Evolutionary conservation across 2,888 invertebrate species (phyloP), one percentile per base, ranked within the genome.

Genomic region (Plagodis pulveraria): DNA sequence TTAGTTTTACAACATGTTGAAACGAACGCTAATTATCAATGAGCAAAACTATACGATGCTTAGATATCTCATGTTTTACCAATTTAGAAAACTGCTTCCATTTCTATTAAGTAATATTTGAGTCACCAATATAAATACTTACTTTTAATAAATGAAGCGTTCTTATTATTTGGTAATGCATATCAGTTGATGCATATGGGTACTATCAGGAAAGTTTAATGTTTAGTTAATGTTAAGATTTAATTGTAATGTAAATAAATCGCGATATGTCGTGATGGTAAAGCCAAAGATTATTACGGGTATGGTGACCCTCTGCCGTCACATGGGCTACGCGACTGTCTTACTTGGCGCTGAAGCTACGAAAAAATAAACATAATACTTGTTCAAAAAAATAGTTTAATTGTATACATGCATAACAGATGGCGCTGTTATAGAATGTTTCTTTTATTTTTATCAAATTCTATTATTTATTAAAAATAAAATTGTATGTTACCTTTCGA

Each of bases 261-360:
- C 91, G 91, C 91, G 91, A 92, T 76, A 81, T 88, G 84, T 92
- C 92, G 92, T 92, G 92, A 92, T 92, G 92, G 92, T 92, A 87
- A 92, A 92, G 91, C 92, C 92, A 92, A 92, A 92, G 92, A 92
- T 91, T 90, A 84, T 88, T 92, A 92, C 92, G 92, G 92, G 92
- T 92, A 92, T 82, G 92, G 92, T 92, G 92, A 91, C 92, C 92
- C 92, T 91, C 89, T 90, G 91, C 92, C 92, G 92, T 92, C 92
- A 92, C 92, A 91, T 73, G 73, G 84, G 80, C 82, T 80, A 65
- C 71, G 84, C 80, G 73, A 81, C 69, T 71, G 71, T 66, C 66
- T 69, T 79, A 82, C 84, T 80, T 86, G 51, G 61, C 42, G 6
- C 44, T 53, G 49, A 53, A 61, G 56, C 43, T 47, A 22, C n/a